Conservation (phyloP, 2,113 vertebrate genomes). For the Chascanopsetta lugubris region DNA sequence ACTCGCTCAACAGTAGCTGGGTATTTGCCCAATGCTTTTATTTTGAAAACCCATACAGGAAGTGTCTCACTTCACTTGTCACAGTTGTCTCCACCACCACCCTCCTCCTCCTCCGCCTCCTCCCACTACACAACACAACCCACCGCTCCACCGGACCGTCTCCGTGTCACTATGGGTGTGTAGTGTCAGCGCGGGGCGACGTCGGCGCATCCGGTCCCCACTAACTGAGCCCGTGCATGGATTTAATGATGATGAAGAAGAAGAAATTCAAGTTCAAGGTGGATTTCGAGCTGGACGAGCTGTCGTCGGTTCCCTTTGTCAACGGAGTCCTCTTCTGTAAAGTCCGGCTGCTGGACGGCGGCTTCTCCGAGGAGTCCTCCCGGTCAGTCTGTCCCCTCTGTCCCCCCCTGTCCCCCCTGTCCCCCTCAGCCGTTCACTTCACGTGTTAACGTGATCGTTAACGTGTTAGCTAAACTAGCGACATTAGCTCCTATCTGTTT, state of each 20-base stretch:
- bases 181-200: conserved; percentile 44
- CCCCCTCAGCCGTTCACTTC: no score
- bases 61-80: no score
- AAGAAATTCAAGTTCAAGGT: conserved; percentile 99
- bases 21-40: no score
- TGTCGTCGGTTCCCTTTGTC: conserved; percentile 96
- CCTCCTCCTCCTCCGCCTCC: no score
- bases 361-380: conserved; percentile 92
- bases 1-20: no score
- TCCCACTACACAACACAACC: conserved; percentile 21
- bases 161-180: conserved; percentile 43
- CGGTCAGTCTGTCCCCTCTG: no score
- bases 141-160: conserved; percentile 4
- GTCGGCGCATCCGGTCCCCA: conserved; percentile 10
- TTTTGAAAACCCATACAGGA: no score
- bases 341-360: conserved; percentile 93
- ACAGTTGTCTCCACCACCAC: no score
- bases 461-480: no score
- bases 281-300: conserved; percentile 94
- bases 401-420: no score
- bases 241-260: conserved; percentile 95
- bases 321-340: conserved; percentile 98
- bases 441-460: no score
- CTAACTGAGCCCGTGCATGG: conserved; percentile 71
- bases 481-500: no score